Evolutionary conservation across 2,888 invertebrate genomes (phyloP), one percentile per base, ranked within the genome.

Genomic region (Napeogenes sylphis): DNA sequence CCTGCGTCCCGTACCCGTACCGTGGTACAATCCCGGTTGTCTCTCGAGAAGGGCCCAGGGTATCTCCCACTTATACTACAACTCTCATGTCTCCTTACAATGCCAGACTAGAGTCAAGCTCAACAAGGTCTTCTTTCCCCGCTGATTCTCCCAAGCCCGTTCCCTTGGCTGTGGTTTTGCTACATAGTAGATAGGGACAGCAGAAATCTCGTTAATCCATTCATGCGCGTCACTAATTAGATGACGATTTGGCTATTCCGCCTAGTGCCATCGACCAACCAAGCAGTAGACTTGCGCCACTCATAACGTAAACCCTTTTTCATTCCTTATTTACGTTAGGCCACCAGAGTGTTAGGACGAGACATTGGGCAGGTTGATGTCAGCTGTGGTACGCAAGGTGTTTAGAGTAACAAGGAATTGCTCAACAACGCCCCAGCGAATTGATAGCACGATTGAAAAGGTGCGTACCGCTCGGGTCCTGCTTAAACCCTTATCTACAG

Each of bases 91-190:
- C 90, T 90, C 91, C 86, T 91, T 90, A 92, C 92, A 92, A 83
- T 90, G 86, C 90, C 92, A 91, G 91, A 92, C 91, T 92, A 92
- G 91, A 92, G 92, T 93, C 91, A 92, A 92, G 91, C 92, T 91
- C 92, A 90, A 91, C 89, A 91, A 93, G 93, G 92, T 92, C 92
- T 93, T 93, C 93, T 93, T 93, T 93, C 92, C 93, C 92, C 93
- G 92, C 93, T 92, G 89, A 91, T 92, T 91, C 35, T 35, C 35
- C 35, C 35, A 35, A 35, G 35, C 35, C 35, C 35, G 35, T 35
- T 35, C 3, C 35, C 35, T 35, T 35, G 35, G 35, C 35, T 35
- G 35, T 35, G 35, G 35, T 35, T 35, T 35, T 6, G 35, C 35
- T 35, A 35, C 2, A 35, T 35, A 35, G 35, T 35, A 35, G 35